Conservation (phyloP, 2,888 invertebrate genomes). For the Fragum whitleyi region DNA sequence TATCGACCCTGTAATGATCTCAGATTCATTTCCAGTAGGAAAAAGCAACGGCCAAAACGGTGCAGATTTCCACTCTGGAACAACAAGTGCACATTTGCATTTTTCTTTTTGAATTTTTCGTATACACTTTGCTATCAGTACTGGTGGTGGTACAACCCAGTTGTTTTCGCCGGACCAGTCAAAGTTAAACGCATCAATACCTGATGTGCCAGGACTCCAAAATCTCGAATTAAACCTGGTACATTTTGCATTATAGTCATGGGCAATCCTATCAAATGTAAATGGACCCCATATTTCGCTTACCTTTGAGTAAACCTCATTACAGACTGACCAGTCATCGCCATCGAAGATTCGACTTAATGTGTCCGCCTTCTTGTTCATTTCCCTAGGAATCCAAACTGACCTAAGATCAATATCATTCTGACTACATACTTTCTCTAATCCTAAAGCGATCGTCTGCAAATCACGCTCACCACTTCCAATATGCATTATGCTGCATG, state of each 20-base stretch:
- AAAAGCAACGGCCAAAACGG: no score
- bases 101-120: no score
- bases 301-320: constrained; percentile 42
- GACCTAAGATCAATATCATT: constrained; percentile 36
- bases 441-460: constrained; percentile 34
- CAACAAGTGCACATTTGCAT: constrained; percentile 8
- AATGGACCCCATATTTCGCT: constrained; percentile 47
- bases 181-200: neutral
- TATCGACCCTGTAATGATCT: no score
- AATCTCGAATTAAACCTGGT: constrained; percentile 22
- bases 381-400: constrained; percentile 53
- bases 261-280: constrained; percentile 44
- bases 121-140: neutral
- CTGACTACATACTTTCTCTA: constrained; percentile 38
- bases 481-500: no score
- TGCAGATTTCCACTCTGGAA: constrained; percentile 23
- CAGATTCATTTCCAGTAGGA: no score
- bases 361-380: constrained; percentile 51
- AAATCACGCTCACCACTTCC: no score
- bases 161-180: constrained; percentile 2
- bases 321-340: constrained; percentile 61
- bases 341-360: constrained; percentile 47
- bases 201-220: constrained; percentile 30
- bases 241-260: constrained; percentile 31
- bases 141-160: constrained; percentile 42